A percentile compares a stretch with the other conserved stretches of the same genome.
Conservation (phyloP, 2,888 invertebrate species). For the Scaptomyza flava region DNA sequence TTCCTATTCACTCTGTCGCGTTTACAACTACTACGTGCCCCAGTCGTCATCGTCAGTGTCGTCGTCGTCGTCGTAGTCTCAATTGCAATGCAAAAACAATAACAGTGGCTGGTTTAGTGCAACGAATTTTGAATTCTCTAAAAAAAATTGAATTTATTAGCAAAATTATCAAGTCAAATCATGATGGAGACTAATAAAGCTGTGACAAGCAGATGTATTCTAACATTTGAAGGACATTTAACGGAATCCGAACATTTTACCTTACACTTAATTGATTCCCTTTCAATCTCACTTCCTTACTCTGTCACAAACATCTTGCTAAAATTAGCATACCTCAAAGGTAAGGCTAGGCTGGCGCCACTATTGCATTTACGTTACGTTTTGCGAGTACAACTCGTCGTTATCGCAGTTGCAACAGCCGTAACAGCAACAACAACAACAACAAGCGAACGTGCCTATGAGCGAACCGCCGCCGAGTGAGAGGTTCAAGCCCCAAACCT, state of each 20-base stretch:
- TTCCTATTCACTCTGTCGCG: conserved; percentile 7
- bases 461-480: conserved; percentile 31
- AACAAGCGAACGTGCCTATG: conserved; percentile 38
- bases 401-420: conserved; percentile 27
- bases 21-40: conserved; percentile 26
- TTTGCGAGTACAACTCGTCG: conserved; percentile 40
- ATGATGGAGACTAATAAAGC: too few relatives aligned
- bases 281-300: neutral
- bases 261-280: neutral
- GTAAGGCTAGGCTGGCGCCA: conserved; percentile 31
- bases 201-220: too few relatives aligned
- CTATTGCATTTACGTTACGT: conserved; percentile 49
- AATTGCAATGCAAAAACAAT: conserved; percentile 48
- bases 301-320: conserved; percentile 9
- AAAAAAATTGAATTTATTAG: neutral
- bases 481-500: conserved; percentile 23
- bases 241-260: too few relatives aligned
- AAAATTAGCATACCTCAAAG: conserved; percentile 9
- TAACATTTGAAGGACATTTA: too few relatives aligned
- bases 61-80: conserved; percentile 28
- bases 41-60: conserved; percentile 18
- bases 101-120: neutral
- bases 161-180: too few relatives aligned
- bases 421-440: conserved; percentile 10
- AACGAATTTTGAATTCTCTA: conserved; percentile 16